Conservation (phyloP, 2,888 invertebrate species). For the Chirona hameri region DNA sequence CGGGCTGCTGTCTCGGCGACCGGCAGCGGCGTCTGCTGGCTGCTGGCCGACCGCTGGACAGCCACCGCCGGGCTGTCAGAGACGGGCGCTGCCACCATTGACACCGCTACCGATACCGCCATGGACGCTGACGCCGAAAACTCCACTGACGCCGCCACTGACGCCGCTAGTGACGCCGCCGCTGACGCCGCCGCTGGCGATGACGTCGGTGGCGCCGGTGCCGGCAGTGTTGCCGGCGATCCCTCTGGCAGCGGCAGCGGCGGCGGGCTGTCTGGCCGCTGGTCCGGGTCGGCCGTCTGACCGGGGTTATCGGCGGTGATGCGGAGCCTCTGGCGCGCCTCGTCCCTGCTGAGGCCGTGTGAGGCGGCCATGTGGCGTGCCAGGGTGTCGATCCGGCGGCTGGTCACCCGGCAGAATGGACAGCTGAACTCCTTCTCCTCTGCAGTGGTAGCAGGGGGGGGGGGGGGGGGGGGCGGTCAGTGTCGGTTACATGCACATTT, state of each 20-base stretch:
- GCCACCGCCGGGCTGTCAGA: background rate
- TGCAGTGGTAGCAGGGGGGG: background rate
- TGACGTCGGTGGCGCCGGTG: background rate
- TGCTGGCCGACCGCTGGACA: background rate
- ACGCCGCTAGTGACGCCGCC: background rate
- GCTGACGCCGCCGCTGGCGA: background rate
- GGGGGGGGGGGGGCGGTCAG: too few species aligned
- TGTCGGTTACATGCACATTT: too few species aligned
- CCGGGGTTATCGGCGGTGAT: background rate
- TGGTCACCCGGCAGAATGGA: background rate
- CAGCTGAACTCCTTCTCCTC: conserved; percentile 27
- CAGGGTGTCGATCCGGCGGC: conserved; percentile 4
- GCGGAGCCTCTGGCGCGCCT: background rate
- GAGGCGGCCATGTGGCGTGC: conserved; percentile 8
- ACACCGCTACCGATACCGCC: background rate
- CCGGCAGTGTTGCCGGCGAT: too few species aligned
- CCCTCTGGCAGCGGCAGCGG: background rate
- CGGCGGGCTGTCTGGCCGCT: background rate
- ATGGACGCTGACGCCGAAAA: background rate
- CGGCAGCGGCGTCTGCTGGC: background rate
- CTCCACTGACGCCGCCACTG: background rate
- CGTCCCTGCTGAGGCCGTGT: background rate
- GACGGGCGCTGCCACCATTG: background rate
- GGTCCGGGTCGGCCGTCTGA: background rate
- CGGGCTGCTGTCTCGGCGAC: background rate